A percentile compares a stretch with the other conserved stretches of the same genome.
These are phyloP conservation scores for Drosophila rhopaloa DNA, from an alignment of 1,140 invertebrate species.

Conservation along the genomic window DNA sequence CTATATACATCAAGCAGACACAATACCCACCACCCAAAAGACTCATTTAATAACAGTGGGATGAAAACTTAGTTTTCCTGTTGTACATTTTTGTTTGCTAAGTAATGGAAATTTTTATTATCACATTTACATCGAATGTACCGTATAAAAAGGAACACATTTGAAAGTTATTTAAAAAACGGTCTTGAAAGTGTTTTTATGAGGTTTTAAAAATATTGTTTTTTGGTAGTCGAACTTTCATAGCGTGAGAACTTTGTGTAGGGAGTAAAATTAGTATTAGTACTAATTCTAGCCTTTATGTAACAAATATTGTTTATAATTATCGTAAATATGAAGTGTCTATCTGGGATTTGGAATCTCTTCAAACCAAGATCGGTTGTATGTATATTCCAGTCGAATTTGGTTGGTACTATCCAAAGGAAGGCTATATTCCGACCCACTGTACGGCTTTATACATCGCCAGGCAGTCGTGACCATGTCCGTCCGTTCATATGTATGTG, in stretches of 20 bases:
- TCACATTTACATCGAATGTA: too few species aligned
- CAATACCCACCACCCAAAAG: slow-evolving; percentile 34
- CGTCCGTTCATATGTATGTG: slow-evolving; percentile 5
- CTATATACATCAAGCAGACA: slow-evolving; percentile 14
- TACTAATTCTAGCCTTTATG: too few species aligned
- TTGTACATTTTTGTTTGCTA: not conserved
- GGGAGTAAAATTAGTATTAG: too few species aligned
- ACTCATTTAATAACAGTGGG: slow-evolving; percentile 13
- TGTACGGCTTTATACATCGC: slow-evolving; percentile 9
- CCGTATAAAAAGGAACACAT: not conserved
- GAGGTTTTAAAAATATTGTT: not conserved
- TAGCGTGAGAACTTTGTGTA: too few species aligned
- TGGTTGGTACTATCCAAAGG: not conserved
- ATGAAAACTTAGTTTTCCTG: not conserved
- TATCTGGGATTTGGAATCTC: too few species aligned
- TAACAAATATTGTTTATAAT: too few species aligned
- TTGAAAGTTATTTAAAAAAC: too few species aligned
- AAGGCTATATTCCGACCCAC: not conserved
- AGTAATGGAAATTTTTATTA: not conserved
- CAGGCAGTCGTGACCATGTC: slow-evolving; percentile 31
- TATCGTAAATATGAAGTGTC: too few species aligned
- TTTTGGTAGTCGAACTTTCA: not conserved
- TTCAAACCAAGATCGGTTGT: too few species aligned
- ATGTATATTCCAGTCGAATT: too few species aligned
- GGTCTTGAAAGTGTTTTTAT: too few species aligned